Evolutionary conservation across 1,140 invertebrate species (phyloP).

Genomic region (Papilio helenus): DNA sequence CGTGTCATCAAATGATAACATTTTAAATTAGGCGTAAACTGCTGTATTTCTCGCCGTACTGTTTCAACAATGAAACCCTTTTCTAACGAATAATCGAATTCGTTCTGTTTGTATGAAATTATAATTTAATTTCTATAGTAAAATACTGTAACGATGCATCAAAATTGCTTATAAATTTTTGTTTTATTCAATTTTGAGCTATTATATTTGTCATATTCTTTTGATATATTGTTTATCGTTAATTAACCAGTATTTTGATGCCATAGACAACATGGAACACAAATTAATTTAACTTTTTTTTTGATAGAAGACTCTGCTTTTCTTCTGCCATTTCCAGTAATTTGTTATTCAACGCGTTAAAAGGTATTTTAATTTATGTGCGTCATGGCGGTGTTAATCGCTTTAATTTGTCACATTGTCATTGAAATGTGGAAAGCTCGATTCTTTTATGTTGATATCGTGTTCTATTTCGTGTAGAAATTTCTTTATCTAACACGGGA

Average conservation of each 20-base stretch:
- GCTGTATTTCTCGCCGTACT: not conserved
- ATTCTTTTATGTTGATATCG: not conserved
- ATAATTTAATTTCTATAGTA: not conserved
- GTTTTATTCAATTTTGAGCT: not conserved
- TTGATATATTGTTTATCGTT: not conserved
- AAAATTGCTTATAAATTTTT: not conserved
- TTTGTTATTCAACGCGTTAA: not conserved
- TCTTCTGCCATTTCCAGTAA: not conserved
- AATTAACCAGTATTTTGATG: not conserved
- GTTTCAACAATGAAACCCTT: not conserved
- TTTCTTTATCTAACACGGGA: not conserved
- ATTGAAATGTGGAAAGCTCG: conserved; percentile 1
- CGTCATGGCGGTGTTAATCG: not conserved
- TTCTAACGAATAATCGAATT: not conserved
- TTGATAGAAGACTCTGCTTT: not conserved
- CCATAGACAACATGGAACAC: not conserved
- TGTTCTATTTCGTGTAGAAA: not conserved
- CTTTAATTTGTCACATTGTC: conserved; percentile 22
- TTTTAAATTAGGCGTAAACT: not conserved
- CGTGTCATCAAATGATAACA: not conserved
- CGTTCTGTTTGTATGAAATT: not conserved
- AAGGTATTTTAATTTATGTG: conserved; percentile 17
- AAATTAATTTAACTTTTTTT: not conserved
- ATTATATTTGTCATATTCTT: not conserved
- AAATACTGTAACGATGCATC: not conserved